These are phyloP conservation scores for Fissipunctia ypsillon DNA, from an alignment of 2,888 invertebrate species.

Conservation along the genomic window DNA sequence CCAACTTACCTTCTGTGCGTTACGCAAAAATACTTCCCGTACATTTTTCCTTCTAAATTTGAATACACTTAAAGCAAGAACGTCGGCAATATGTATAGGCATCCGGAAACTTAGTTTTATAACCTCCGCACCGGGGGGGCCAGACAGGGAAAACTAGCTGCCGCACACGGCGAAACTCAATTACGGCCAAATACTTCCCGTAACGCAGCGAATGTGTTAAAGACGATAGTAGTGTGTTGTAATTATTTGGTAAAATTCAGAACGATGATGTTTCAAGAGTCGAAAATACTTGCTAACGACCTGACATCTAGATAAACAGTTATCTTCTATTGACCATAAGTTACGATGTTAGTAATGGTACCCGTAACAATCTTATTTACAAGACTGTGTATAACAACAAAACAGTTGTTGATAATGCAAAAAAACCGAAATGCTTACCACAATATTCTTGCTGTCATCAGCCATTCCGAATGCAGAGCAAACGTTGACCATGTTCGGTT, in stretches of 20 bases:
- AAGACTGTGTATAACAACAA: background rate
- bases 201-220: too few species aligned
- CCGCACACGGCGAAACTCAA: too few species aligned
- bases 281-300: background rate
- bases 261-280: background rate
- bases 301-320: background rate
- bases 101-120: too few species aligned
- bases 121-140: too few species aligned
- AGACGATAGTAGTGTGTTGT: background rate
- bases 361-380: background rate
- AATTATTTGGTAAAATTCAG: background rate
- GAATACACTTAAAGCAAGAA: too few species aligned
- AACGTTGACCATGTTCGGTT: conserved; percentile 90
- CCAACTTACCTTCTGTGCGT: too few species aligned
- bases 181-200: too few species aligned
- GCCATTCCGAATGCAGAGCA: conserved; percentile 87
- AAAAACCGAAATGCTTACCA: conserved; percentile 76
- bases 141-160: too few species aligned
- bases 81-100: too few species aligned
- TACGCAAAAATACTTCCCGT: too few species aligned
- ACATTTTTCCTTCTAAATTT: too few species aligned
- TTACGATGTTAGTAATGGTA: background rate
- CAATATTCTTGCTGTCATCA: conserved; percentile 80
- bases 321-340: background rate
- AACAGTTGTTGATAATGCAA: background rate